Conservation (phyloP, 2,797 vertebrate genomes). For the Lycodopsis pacificus region DNA sequence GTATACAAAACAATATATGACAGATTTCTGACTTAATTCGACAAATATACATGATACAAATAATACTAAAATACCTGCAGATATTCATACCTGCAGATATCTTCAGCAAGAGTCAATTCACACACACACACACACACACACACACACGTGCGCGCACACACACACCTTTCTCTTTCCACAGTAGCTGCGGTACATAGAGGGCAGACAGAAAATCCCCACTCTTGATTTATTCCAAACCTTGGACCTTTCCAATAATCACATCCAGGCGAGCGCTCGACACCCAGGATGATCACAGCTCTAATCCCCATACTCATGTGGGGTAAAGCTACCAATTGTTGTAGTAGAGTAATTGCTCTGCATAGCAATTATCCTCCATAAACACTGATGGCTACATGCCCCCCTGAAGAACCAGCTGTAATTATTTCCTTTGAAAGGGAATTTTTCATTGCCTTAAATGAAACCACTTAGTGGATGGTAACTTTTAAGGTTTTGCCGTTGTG, state of each 20-base stretch:
- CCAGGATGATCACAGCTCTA: slow-evolving; percentile 64
- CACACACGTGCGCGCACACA: background rate
- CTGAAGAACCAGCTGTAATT: slow-evolving; percentile 74
- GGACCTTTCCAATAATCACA: slow-evolving; percentile 57
- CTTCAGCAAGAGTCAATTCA: too few relatives aligned
- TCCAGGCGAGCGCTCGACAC: slow-evolving; percentile 55
- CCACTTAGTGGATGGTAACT: slow-evolving; percentile 69
- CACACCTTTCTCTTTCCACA: background rate
- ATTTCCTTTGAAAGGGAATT: slow-evolving; percentile 77
- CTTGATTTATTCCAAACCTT: slow-evolving; percentile 33
- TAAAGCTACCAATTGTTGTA: slow-evolving; percentile 73
- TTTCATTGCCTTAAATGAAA: slow-evolving; percentile 72
- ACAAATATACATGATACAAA: background rate
- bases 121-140: slow-evolving; percentile 1
- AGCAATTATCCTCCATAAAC: slow-evolving; percentile 78
- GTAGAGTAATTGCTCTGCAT: slow-evolving; percentile 72
- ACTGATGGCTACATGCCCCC: slow-evolving; percentile 63
- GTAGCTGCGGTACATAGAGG: background rate
- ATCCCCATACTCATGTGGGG: slow-evolving; percentile 61
- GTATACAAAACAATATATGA: background rate
- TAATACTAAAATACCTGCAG: background rate
- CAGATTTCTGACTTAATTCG: background rate
- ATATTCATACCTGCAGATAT: too few relatives aligned
- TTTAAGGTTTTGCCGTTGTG: slow-evolving; percentile 61
- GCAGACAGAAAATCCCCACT: slow-evolving; percentile 29